Conservation (phyloP, 2,888 invertebrate genomes). For the Macrosoma leucophasiata region DNA sequence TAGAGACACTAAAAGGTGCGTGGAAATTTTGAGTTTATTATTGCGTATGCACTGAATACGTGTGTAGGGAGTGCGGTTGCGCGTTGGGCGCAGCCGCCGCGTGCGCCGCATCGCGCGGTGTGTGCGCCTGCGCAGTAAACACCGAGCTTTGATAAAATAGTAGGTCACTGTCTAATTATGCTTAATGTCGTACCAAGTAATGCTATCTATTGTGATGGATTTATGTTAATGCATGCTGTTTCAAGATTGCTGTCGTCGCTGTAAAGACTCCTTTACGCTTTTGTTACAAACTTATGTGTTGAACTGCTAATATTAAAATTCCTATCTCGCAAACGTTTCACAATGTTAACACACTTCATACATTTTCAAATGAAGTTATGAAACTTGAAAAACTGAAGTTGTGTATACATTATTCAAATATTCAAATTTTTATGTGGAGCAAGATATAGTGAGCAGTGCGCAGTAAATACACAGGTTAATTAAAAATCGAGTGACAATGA, state of each 20-base stretch:
- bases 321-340: slow-evolving; percentile 1
- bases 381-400: no score
- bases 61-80: no score
- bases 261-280: slow-evolving; percentile 6
- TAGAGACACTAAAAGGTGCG: no score
- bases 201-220: slow-evolving; percentile 51
- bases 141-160: slow-evolving; percentile 52
- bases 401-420: no score
- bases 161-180: slow-evolving; percentile 63
- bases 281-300: slow-evolving; percentile 1
- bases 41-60: no score
- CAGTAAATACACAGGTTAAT: no score
- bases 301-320: slow-evolving; percentile 4
- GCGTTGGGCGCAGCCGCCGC: not conserved
- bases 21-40: no score
- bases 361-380: no score
- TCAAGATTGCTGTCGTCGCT: slow-evolving; percentile 30
- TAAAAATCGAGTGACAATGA: no score
- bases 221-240: slow-evolving; percentile 41
- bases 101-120: slow-evolving; percentile 24
- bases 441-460: no score
- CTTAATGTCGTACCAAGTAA: slow-evolving; percentile 49
- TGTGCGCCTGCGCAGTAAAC: slow-evolving; percentile 38
- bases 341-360: no score
- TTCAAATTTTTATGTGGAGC: no score